Percentiles rank a stretch among this genome's conserved stretches.
Conservation (phyloP, 64 coral and sea anemone species). For the Cladopsammia gracilis region DNA sequence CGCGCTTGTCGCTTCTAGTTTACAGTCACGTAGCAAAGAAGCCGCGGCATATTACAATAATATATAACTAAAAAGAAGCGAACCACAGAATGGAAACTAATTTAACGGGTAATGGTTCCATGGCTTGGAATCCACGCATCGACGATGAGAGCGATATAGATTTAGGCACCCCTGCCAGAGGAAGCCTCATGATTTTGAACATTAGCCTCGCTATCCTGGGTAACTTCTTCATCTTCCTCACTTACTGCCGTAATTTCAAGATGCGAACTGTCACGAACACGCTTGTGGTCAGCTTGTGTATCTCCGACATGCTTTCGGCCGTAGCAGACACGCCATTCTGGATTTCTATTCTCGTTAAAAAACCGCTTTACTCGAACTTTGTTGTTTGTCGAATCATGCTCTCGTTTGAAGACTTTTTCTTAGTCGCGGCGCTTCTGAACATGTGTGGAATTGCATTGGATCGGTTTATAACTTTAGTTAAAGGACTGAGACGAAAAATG, state of each 20-base stretch:
- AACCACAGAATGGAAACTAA: neutral
- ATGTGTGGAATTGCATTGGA: conserved; percentile 93
- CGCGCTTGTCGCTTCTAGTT: neutral
- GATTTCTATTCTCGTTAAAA: conserved; percentile 11
- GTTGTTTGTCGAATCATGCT: conserved; percentile 71
- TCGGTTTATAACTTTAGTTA: conserved; percentile 86
- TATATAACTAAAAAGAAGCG: neutral
- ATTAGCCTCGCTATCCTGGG: conserved; percentile 77
- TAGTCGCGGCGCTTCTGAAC: conserved; percentile 76
- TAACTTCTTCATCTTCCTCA: conserved; percentile 85
- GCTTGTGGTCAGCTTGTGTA: conserved; percentile 81
- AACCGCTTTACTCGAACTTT: conserved; percentile 32
- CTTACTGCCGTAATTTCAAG: conserved; percentile 87
- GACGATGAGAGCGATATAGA: neutral
- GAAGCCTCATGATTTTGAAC: conserved; percentile 51
- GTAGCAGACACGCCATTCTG: conserved; percentile 82
- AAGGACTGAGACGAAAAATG: conserved; percentile 76
- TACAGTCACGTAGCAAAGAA: neutral
- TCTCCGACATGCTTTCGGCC: conserved; percentile 83
- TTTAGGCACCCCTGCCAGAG: conserved; percentile 7
- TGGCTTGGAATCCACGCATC: neutral
- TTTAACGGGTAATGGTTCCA: neutral
- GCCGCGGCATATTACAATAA: neutral
- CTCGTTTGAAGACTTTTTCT: conserved; percentile 77
- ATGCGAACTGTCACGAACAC: conserved; percentile 92